Evolutionary conservation across 2,888 invertebrate species (phyloP).

Genomic region (Chrysolina americana): DNA sequence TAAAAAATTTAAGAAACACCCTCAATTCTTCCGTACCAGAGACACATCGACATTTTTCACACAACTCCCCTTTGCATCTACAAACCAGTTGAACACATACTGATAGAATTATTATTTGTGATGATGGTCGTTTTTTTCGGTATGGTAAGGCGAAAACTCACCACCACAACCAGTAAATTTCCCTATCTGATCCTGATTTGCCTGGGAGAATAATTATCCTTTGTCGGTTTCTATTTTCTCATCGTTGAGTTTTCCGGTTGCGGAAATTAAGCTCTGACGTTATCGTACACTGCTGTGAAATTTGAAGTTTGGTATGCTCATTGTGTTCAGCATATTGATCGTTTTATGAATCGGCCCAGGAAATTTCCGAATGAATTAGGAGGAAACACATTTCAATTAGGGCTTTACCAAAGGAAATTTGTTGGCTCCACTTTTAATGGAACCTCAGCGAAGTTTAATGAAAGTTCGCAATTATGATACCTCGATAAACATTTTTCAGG

Average conservation of each 20-base stretch:
- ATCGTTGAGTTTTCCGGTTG: not conserved
- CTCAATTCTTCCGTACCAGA: too few species aligned
- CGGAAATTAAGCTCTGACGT: conserved; percentile 2
- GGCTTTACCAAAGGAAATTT: not conserved
- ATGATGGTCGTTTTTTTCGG: too few species aligned
- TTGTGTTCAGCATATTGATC: not conserved
- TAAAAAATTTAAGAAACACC: too few species aligned
- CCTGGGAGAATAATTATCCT: not conserved
- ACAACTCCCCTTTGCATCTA: too few species aligned
- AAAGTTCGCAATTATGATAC: too few species aligned
- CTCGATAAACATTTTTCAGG: too few species aligned
- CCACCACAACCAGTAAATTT: not conserved
- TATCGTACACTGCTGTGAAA: not conserved
- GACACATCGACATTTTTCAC: too few species aligned
- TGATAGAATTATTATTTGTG: too few species aligned
- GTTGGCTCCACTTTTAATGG: not conserved
- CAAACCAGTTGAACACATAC: too few species aligned
- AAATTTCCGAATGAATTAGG: not conserved
- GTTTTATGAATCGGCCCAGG: not conserved
- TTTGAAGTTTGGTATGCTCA: not conserved
- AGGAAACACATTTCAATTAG: not conserved
- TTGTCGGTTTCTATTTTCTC: conserved; percentile 11
- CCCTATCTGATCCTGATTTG: not conserved
- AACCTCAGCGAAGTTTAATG: too few species aligned
- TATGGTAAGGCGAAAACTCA: too few species aligned